These are phyloP conservation scores for Albula goreensis DNA, from an alignment of 2,113 vertebrate genomes.

Conservation along the genomic window DNA sequence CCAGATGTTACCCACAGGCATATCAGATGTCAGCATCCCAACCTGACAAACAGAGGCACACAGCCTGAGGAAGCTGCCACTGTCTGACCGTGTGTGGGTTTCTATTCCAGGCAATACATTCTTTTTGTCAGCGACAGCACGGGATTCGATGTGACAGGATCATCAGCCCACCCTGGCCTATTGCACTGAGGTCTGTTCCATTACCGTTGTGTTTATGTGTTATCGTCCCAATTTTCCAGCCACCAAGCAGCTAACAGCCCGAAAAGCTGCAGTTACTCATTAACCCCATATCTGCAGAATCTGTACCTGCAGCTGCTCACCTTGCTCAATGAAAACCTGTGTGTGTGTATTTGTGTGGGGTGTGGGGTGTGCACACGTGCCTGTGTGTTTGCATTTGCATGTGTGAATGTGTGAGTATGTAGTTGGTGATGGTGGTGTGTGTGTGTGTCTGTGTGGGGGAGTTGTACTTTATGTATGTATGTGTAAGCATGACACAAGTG, in stretches of 20 bases:
- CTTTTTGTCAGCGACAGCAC: background rate
- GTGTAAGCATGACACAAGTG: background rate
- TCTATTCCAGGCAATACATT: background rate
- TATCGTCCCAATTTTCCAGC: constrained; percentile 68
- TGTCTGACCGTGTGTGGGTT: background rate
- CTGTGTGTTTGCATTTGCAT: background rate
- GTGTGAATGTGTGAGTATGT: background rate
- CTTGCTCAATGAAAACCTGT: constrained; percentile 43
- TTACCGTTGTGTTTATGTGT: constrained; percentile 59
- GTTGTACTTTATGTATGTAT: background rate
- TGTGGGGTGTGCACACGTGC: background rate
- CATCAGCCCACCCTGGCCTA: background rate
- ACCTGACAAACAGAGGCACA: no score
- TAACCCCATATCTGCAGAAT: constrained; percentile 61
- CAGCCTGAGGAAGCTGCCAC: background rate
- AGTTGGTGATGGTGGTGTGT: background rate
- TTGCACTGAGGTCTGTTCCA: constrained; percentile 38
- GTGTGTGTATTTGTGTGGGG: no score
- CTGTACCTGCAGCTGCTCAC: constrained; percentile 36
- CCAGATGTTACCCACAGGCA: no score
- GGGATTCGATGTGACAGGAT: background rate
- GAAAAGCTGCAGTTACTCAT: constrained; percentile 63
- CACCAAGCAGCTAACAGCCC: constrained; percentile 64
- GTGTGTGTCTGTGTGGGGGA: background rate
- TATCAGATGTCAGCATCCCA: background rate